A percentile compares a stretch with the other conserved stretches of the same genome.
Conservation (phyloP, 1,140 invertebrate genomes). For the Cherax destructor region DNA sequence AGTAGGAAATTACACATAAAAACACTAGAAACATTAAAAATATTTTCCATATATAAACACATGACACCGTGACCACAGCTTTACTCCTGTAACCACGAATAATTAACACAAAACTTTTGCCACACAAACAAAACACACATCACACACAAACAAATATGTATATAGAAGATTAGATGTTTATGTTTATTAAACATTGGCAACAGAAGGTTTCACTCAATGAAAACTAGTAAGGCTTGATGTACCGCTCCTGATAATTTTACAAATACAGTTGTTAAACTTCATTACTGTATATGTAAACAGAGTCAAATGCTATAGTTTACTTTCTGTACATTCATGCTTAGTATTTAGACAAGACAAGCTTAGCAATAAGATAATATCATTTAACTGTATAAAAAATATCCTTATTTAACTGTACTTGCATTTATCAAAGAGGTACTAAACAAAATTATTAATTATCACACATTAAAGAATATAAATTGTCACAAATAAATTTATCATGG, state of each 20-base stretch:
- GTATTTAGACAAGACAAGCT: neutral
- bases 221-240: neutral
- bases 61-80: no score
- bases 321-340: no score
- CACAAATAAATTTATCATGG: conserved; percentile 22
- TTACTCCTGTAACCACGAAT: no score
- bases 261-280: neutral
- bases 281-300: neutral
- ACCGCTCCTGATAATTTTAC: conserved; percentile 3
- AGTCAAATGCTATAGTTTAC: no score
- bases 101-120: neutral
- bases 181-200: conserved; percentile 3
- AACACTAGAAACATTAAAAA: no score
- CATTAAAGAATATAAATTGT: conserved; percentile 34
- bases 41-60: no score
- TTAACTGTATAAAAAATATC: neutral
- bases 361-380: neutral
- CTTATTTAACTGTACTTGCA: neutral
- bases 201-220: conserved; percentile 22
- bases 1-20: no score
- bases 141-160: neutral
- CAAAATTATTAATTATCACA: conserved; percentile 21
- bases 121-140: neutral
- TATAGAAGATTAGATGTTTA: neutral
- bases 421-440: conserved; percentile 40